Evolutionary conservation across 2,888 invertebrate species (phyloP).

Genomic region (Metacarcinus magister): DNA sequence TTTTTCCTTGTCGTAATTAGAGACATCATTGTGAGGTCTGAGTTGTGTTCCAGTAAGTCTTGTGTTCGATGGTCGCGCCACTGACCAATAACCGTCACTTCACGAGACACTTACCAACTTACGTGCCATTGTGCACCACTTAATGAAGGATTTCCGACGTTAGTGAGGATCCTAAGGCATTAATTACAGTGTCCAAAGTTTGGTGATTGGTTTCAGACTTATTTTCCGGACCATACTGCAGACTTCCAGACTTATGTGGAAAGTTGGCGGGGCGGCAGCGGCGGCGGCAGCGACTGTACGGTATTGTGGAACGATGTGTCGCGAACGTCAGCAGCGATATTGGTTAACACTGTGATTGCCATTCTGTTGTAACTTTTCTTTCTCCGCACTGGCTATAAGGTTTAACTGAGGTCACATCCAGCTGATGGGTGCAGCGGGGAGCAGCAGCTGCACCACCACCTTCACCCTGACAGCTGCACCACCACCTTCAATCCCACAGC

Average conservation of each 20-base stretch:
- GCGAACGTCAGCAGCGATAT: neutral
- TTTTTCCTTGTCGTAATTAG: neutral
- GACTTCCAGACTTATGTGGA: conserved; percentile 21
- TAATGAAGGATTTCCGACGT: conserved; percentile 33
- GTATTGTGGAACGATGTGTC: neutral
- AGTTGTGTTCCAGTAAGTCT: neutral
- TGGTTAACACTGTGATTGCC: neutral
- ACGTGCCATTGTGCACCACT: neutral
- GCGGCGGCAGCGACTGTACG: neutral
- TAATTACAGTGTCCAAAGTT: conserved; percentile 30
- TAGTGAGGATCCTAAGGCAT: conserved; percentile 18
- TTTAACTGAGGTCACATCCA: too few relatives aligned
- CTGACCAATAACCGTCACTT: conserved; percentile 13
- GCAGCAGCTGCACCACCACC: too few relatives aligned
- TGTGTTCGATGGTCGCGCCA: neutral
- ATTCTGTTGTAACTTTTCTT: neutral
- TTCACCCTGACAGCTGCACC: too few relatives aligned
- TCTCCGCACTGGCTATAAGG: neutral
- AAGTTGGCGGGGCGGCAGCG: neutral
- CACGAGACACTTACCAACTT: conserved; percentile 5
- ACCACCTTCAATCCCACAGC: too few relatives aligned
- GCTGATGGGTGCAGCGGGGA: too few relatives aligned
- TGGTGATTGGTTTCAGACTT: conserved; percentile 11
- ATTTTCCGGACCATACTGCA: neutral
- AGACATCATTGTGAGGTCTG: neutral